A percentile compares a stretch with the other conserved stretches of the same genome.
These are phyloP conservation scores for Horisme vitalbata DNA, from an alignment of 2,888 invertebrate species.

Conservation along the genomic window DNA sequence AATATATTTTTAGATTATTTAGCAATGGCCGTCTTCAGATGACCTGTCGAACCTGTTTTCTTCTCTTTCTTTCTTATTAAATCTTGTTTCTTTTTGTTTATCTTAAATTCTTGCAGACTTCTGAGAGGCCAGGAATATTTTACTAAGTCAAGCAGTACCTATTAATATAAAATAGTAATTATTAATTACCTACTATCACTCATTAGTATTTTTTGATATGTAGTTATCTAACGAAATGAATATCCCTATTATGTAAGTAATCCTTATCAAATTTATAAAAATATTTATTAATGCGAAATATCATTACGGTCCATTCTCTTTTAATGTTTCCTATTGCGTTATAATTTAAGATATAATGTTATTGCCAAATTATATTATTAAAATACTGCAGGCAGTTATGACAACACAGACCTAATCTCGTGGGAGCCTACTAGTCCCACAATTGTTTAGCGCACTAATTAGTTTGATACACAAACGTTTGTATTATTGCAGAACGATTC, in stretches of 20 bases:
- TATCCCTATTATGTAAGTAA: too few species aligned
- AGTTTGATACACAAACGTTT: slow-evolving; percentile 31
- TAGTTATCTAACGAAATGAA: too few species aligned
- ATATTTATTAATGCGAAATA: background rate
- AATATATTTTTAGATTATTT: slow-evolving; percentile 20
- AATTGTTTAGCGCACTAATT: slow-evolving; percentile 48
- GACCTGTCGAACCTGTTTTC: slow-evolving; percentile 29
- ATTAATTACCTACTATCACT: too few species aligned
- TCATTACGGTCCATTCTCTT: background rate
- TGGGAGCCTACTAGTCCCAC: slow-evolving; percentile 50
- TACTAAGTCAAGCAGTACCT: background rate
- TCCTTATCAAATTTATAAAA: background rate
- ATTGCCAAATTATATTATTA: slow-evolving; percentile 48
- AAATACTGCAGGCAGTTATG: slow-evolving; percentile 47
- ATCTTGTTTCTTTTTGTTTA: slow-evolving; percentile 3
- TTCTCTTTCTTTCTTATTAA: slow-evolving; percentile 13
- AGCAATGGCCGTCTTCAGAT: slow-evolving; percentile 14
- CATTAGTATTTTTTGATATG: too few species aligned
- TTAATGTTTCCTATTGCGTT: slow-evolving; percentile 30
- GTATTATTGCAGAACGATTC: slow-evolving; percentile 28
- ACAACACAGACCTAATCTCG: slow-evolving; percentile 53
- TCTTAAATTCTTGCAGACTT: background rate
- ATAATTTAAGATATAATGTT: slow-evolving; percentile 32
- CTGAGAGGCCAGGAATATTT: background rate
- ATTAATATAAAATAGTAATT: too few species aligned